Evolutionary conservation across 2,888 invertebrate species (phyloP), one percentile per base, ranked within the genome.

Genomic region (Quadroppia sp.): DNA sequence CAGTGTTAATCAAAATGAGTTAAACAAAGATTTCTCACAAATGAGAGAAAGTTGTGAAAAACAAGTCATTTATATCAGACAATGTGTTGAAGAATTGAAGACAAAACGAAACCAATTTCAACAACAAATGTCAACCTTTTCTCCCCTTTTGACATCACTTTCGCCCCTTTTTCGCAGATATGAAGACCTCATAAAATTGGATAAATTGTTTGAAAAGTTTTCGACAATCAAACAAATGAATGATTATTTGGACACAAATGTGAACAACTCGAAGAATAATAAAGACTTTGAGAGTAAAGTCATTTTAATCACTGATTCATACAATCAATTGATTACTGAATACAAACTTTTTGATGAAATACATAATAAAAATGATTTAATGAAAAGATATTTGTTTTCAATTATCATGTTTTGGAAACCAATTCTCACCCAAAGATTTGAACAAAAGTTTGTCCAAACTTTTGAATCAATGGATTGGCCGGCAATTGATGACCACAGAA

Each of bases 391-490:
- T 40, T 36, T 64, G 20, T 36, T n/a, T 2, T n/a, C 36, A 9
- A 36, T 64, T 20, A 64, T 64, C 6, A n/a, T 20, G 1, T 36
- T 30, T 64, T 64, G 64, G 64, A 36, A 36, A 36, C 17, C 7
- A n/a, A 40, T 36, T 36, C 6, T 64, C 2, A n/a, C 4, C 1
- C 6, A 32, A 64, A 64, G 15, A 20, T 64, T 64, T 36, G n/a
- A n/a, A 36, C 2, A 32, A 7, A 64, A n/a, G n/a, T 64, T 64
- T n/a, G 13, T 20, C 20, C 15, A 64, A 17, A 64, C 64, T 7
- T 64, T 64, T 36, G 64, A 32, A 17, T 36, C 64, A 9, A 64
- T 64, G 20, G 40, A 36, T 32, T 64, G 64, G 64, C 64, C 64
- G n/a, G 2, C 7, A 32, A 36, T 64, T 40, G 17, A 15, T 36